Evolutionary conservation across 2,888 invertebrate genomes (phyloP), one percentile per base, ranked within the genome.

Genomic region (Empis stercorea): DNA sequence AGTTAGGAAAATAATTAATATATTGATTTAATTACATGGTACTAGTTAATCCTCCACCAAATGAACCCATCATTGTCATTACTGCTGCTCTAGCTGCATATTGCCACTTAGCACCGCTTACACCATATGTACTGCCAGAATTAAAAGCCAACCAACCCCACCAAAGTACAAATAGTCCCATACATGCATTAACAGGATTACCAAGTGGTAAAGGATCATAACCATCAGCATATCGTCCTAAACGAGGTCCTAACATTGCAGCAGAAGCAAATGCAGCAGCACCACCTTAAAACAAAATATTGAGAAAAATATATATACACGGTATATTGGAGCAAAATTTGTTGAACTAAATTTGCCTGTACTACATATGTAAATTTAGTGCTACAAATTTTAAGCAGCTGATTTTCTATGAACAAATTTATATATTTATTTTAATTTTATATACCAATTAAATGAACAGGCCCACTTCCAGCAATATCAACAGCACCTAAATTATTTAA

Each of bases 111-210:
- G 82, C 78, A 1, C 87, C 88, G 52, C 84, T 68, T 2, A 69
- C 80, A 47, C 86, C 86, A 59, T 86, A 86, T 43, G 86, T 86
- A 55, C 88, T 89, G 13, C 94, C 94, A 44, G 93, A 92, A 68
- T 93, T 93, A 63, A 94, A 94, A 0, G 92, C 93, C 46, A 95
- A 71, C 94, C 94, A 94, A 0, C 94, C 94, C 94, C 94, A 94
- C 93, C 93, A 93, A 1, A 93, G 71, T 36, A 93, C 91, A 61
- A 93, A 93, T 11, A 92, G 77, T 0, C 92, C 93, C 80, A 92
- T 82, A 27, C 88, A 84, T 0, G 89, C 89, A 61, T 92, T 92
- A 6, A 92, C 92, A 0, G 92, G 92, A 62, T 81, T 84, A 0
- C 92, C 91, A 54, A 92, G 72, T 0, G 89, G 88, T 40, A 88